Percentiles rank a stretch among this genome's conserved stretches.
phyloP scores from a whole-genome alignment of 2,113 vertebrate species.

The Oreochromis aureus region DNA sequence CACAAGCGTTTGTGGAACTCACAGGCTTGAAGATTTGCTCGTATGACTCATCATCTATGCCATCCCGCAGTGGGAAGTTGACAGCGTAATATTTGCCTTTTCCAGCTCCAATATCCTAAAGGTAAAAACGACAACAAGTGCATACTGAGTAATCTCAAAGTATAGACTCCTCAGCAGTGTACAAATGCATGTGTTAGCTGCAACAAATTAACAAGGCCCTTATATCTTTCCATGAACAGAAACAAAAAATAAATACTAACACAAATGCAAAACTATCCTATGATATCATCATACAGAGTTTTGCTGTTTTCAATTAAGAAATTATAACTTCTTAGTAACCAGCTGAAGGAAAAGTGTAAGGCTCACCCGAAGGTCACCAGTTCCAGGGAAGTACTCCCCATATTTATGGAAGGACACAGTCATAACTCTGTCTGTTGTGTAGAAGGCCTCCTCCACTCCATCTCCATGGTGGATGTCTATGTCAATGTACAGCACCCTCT shows the following conservation, averaged over 20 bases:
- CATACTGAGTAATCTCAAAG: neutral
- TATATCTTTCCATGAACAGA: neutral
- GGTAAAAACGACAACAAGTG: neutral
- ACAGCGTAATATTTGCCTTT: conserved; percentile 97
- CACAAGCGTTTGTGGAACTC: conserved; percentile 19
- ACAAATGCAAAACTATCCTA: neutral
- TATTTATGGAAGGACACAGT: conserved; percentile 97
- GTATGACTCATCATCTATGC: conserved; percentile 93
- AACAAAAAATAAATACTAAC: neutral
- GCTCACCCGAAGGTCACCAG: conserved; percentile 91
- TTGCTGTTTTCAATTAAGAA: neutral
- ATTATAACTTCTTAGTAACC: neutral
- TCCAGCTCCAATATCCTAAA: conserved; percentile 88
- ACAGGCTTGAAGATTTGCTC: conserved; percentile 95
- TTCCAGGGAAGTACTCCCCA: conserved; percentile 94
- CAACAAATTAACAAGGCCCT: neutral
- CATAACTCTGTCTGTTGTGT: conserved; percentile 96
- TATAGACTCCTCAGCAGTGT: neutral
- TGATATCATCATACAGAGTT: neutral
- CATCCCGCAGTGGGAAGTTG: conserved; percentile 90
- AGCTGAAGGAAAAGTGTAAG: neutral
- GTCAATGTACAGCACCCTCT: conserved; percentile 94
- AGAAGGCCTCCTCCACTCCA: conserved; percentile 94
- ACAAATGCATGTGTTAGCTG: neutral
- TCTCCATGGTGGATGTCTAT: conserved; percentile 96